Evolutionary conservation across 2,888 invertebrate genomes (phyloP).

Genomic region (Terebella lapidaria): DNA sequence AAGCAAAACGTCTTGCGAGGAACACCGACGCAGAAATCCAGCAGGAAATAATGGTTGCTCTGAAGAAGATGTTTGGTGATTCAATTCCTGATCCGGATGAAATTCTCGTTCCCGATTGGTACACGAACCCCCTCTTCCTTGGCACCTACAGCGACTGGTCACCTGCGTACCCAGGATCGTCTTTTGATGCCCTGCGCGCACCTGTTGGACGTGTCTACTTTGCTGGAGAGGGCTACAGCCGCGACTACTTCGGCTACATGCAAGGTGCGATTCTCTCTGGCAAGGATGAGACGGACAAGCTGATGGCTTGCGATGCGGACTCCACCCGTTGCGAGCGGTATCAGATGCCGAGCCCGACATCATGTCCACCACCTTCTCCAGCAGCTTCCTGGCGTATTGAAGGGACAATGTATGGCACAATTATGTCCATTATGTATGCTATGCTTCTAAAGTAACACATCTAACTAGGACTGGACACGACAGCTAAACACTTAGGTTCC

Average conservation of each 20-base stretch:
- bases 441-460: no score
- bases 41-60: conserved; percentile 10
- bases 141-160: conserved; percentile 1
- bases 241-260: conserved; percentile 16
- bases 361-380: no score
- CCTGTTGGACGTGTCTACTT: conserved; percentile 21
- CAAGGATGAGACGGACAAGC: not conserved
- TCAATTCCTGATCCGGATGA: not conserved
- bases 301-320: not conserved
- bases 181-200: conserved; percentile 12
- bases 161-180: not conserved
- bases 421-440: no score
- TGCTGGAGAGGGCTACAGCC: conserved; percentile 20
- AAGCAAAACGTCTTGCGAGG: conserved; percentile 16
- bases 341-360: no score
- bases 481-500: no score
- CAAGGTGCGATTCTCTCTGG: conserved; percentile 14
- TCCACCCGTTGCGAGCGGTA: not conserved
- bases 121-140: not conserved
- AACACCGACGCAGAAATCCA: conserved; percentile 12
- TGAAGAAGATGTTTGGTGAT: conserved; percentile 16
- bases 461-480: no score
- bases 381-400: no score
- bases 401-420: no score
- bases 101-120: not conserved